Conservation (phyloP, 1,140 invertebrate genomes). For the Oppia nitens region DNA sequence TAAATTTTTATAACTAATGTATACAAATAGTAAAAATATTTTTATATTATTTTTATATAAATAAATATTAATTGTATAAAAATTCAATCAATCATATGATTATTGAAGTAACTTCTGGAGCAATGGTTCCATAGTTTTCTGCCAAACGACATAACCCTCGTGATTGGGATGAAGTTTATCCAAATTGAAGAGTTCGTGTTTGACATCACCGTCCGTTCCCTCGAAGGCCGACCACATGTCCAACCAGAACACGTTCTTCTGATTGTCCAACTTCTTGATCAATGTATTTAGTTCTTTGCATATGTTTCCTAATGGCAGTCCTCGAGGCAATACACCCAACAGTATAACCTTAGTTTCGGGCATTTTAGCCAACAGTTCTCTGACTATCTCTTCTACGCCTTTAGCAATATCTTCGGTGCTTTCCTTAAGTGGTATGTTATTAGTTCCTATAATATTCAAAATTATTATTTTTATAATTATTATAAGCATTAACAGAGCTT, state of each 20-base stretch:
- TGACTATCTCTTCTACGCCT: background rate
- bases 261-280: background rate
- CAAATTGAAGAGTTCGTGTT: background rate
- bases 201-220: background rate
- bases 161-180: background rate
- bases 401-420: constrained; percentile 11
- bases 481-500: no score
- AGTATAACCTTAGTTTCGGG: constrained; percentile 1
- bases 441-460: no score
- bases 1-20: no score
- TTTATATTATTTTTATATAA: no score
- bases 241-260: constrained; percentile 1
- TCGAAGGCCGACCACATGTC: background rate
- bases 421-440: no score
- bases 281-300: background rate
- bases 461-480: no score
- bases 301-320: background rate
- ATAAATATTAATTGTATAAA: no score
- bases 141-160: constrained; percentile 1
- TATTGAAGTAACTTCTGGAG: background rate
- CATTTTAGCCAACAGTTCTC: background rate
- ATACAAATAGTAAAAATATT: no score
- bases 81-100: no score
- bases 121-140: constrained; percentile 9
- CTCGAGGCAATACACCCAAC: background rate